Base-by-base conservation (phyloP, 1,140 invertebrate species). In the Drosophila arizonae region DNA sequence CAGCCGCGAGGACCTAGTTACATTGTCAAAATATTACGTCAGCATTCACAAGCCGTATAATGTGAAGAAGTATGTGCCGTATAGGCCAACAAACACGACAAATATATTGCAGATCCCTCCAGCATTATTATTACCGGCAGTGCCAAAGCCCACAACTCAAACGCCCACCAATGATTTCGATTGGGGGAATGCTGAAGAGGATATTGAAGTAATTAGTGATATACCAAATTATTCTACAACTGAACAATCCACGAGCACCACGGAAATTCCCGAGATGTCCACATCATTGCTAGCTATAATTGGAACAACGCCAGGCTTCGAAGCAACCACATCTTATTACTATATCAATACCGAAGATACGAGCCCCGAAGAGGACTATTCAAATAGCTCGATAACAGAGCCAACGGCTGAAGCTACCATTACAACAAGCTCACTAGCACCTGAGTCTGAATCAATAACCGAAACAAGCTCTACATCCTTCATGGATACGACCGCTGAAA, bases 231-330 rank as follows among this genome's bases (percentile, higher is more conserved):
- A n/a, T 45, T 30, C 43, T 0, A 50, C 72, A 30, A 77, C 72
- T 4, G 28, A 21, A 11, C 8, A 2, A 28, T 28, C 6, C 11
- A 10, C 64, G 13, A 39, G 30, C 13, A 70, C 56, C 6, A 77
- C 73, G 6, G 73, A 77, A 15, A 8, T 6, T 0, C 41, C 46
- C 0, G 56, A 73, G 43, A 48, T 46, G 0, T 43, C 63, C 0
- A 72, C 81, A 6, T 39, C 54, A 9, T 28, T 86, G 33, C 24
- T 86, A 10, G 30, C 67, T 24, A 87, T 86, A 39, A 81, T 87
- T 66, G 62, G 74, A 28, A 76, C 24, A 4, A 68, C 67, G 28
- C 64, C 78, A 6, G 74, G 63, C 0, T 21, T 63, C 1, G 75
- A 81, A 39, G 24, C 36, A 6, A 72, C 76, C 4, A 62, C 57